Evolutionary conservation across 2,888 invertebrate species (phyloP).

Genomic region (Unio delphinus): DNA sequence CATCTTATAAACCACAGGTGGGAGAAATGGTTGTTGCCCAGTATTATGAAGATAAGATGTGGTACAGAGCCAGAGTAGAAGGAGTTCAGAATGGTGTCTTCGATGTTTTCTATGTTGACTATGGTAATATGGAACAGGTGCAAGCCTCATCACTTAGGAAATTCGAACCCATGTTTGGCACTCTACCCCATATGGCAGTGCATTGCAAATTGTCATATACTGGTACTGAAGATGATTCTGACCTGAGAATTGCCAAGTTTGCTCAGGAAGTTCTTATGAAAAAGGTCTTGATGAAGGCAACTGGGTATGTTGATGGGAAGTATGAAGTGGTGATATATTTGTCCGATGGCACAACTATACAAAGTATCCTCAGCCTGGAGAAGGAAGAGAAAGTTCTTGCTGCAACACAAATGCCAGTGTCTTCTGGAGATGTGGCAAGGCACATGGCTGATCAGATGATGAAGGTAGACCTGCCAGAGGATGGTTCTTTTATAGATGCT

Average conservation of each 20-base stretch:
- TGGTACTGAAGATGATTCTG: conserved; percentile 7
- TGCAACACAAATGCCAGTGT: too few relatives aligned
- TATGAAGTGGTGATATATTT: conserved; percentile 11
- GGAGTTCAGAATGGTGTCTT: conserved; percentile 24
- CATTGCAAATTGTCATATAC: conserved; percentile 28
- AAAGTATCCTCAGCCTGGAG: conserved; percentile 8
- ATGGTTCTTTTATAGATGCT: too few relatives aligned
- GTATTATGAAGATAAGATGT: conserved; percentile 19
- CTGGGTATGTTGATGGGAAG: conserved; percentile 8
- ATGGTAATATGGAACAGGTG: conserved; percentile 55
- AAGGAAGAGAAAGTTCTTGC: not conserved
- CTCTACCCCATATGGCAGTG: conserved; percentile 39
- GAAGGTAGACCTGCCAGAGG: too few relatives aligned
- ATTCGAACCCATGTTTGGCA: conserved; percentile 24
- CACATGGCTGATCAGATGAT: too few relatives aligned
- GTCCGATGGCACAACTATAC: conserved; percentile 10
- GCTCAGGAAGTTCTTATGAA: conserved; percentile 4
- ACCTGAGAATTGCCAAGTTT: conserved; percentile 9
- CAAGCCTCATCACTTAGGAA: conserved; percentile 26
- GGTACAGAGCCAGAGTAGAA: conserved; percentile 35
- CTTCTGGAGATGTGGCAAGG: not conserved
- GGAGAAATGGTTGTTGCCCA: conserved; percentile 29
- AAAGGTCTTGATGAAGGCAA: conserved; percentile 14
- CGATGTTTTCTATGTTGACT: conserved; percentile 63
- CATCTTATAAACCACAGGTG: conserved; percentile 8